These are phyloP conservation scores for Thunnus thynnus DNA, from an alignment of 2,113 vertebrate species.

Conservation along the genomic window DNA sequence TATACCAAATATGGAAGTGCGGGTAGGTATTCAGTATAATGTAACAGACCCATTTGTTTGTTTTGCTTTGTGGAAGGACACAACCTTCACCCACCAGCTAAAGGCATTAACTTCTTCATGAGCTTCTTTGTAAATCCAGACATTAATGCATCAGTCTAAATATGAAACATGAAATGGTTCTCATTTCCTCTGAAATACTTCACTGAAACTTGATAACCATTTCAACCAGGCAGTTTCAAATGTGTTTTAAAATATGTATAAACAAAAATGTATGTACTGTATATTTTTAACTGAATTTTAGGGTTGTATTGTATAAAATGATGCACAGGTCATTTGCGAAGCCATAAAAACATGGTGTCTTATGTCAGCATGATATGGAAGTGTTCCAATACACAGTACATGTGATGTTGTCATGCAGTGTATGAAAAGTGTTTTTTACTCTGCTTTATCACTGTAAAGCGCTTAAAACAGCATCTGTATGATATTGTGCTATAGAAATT, in stretches of 20 bases:
- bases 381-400: too few relatives aligned
- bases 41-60: neutral
- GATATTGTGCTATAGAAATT: too few relatives aligned
- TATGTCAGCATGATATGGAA: neutral
- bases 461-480: too few relatives aligned
- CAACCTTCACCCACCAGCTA: neutral
- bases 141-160: neutral
- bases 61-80: neutral
- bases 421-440: too few relatives aligned
- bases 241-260: neutral
- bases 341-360: neutral
- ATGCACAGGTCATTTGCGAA: neutral
- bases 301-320: too few relatives aligned
- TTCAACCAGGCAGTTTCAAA: neutral
- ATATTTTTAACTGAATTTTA: too few relatives aligned
- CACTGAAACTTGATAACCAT: neutral
- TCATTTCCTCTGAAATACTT: neutral
- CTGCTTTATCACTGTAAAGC: too few relatives aligned
- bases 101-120: neutral
- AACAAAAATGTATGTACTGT: too few relatives aligned
- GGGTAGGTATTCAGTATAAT: slow-evolving; percentile 11
- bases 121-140: neutral
- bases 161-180: neutral
- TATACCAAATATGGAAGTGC: slow-evolving; percentile 44
- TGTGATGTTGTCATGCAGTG: too few relatives aligned